Base-by-base conservation (phyloP, 2,888 invertebrate genomes). In the Dryomyza anilis region DNA sequence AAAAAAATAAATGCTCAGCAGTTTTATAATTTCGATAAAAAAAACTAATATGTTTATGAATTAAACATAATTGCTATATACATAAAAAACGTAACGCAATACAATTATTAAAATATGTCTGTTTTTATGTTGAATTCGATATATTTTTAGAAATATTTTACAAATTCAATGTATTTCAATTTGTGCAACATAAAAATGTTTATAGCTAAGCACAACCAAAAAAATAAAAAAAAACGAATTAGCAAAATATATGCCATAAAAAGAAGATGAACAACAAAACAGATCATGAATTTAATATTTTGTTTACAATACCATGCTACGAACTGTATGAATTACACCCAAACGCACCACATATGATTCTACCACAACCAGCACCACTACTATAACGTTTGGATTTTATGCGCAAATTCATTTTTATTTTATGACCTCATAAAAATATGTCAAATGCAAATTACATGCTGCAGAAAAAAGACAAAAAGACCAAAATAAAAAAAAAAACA, bases 361-460 rank as follows among this genome's bases (percentile, higher is more conserved):
- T 39, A 36, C 46, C 64, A 67, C 71, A 39, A 33, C 14, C 14
- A 19, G 16, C 59, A 59, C 48, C 33, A 57, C 43, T 25, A 27
- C 19, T n/a, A 60, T 23, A 48, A 12, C 39, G 48, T 55, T 25
- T 27, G 57, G 19, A 61, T 36, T 61, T 61, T 56, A 64, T 64
- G 60, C n/a, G 60, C 12, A 64, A 63, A 53, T 63, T 61, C 29
- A 60, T 56, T 58, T 62, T 62, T 59, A n/a, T n/a, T n/a, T n/a
- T n/a, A 64, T 50, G 60, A 30, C 27, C 21, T 30, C 67, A 72
- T 76, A 74, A 76, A 74, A 77, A 76, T 75, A 71, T 74, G 74
- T 77, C 72, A 75, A 72, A 77, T 75, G 74, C 75, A 73, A 76
- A 76, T 76, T 71, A 77, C 70, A 74, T 69, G 68, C 68, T 70